Evolutionary conservation across 1,140 invertebrate species (phyloP).

Genomic region (Drosophila sp.): DNA sequence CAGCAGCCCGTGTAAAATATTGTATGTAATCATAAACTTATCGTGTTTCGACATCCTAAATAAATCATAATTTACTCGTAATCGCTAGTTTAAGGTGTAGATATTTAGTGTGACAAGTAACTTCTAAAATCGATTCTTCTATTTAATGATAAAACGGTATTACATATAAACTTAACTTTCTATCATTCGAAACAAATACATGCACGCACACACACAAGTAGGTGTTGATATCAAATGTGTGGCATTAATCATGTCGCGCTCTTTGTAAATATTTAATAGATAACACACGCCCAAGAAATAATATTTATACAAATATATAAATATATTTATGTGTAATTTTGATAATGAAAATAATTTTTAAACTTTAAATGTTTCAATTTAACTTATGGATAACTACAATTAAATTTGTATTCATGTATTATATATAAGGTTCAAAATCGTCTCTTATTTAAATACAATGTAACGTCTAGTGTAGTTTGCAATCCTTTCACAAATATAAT

Average conservation of each 20-base stretch:
- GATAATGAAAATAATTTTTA: slow-evolving; percentile 17
- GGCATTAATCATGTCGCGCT: slow-evolving; percentile 27
- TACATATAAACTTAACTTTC: slow-evolving; percentile 14
- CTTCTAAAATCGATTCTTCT: slow-evolving; percentile 8
- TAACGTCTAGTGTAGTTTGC: slow-evolving; percentile 58
- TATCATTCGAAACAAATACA: slow-evolving; percentile 21
- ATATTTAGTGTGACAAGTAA: slow-evolving; percentile 50
- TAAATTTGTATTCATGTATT: slow-evolving; percentile 42
- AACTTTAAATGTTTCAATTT: slow-evolving; percentile 23
- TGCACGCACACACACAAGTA: slow-evolving; percentile 1
- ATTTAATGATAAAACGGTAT: slow-evolving; percentile 13
- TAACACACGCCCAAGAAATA: slow-evolving; percentile 32
- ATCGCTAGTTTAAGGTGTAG: slow-evolving; percentile 77
- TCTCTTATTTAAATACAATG: slow-evolving; percentile 61
- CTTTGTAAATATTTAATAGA: slow-evolving; percentile 69
- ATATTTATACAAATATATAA: not conserved
- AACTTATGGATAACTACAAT: slow-evolving; percentile 30
- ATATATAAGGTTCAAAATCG: slow-evolving; percentile 49
- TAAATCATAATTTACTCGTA: slow-evolving; percentile 75
- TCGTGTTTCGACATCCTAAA: slow-evolving; percentile 48
- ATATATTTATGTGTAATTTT: slow-evolving; percentile 48
- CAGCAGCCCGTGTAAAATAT: slow-evolving; percentile 67
- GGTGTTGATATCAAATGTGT: slow-evolving; percentile 29
- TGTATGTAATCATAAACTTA: slow-evolving; percentile 68
- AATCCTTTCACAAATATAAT: slow-evolving; percentile 67